A percentile compares a stretch with the other conserved stretches of the same genome.
Evolutionary conservation across 2,797 vertebrate species (phyloP).

Genomic region (Periophthalmus magnuspinnatus): DNA sequence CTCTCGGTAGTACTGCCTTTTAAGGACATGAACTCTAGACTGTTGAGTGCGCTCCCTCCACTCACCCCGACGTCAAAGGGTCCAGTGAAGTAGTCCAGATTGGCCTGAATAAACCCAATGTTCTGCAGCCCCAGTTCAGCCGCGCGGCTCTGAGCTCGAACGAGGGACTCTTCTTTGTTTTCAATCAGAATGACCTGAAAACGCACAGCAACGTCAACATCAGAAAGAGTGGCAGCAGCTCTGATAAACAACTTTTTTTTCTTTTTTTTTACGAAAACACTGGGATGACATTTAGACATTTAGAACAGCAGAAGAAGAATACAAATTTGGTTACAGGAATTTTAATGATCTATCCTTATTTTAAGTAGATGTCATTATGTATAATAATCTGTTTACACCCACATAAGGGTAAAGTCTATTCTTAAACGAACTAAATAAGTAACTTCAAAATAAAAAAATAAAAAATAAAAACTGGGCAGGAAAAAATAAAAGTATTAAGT

Average conservation of each 20-base stretch:
- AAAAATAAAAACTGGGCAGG: no score
- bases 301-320: not conserved
- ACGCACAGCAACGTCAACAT: not conserved
- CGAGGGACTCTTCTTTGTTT: slow-evolving; percentile 95
- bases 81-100: slow-evolving; percentile 94
- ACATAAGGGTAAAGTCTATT: no score
- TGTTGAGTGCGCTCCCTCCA: slow-evolving; percentile 85
- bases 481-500: no score
- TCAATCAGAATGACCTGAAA: slow-evolving; percentile 90
- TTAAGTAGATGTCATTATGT: no score
- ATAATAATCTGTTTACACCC: no score
- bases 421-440: no score
- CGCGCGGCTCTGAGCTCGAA: slow-evolving; percentile 87
- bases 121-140: slow-evolving; percentile 85
- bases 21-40: not conserved
- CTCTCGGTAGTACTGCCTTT: no score
- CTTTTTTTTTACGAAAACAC: no score
- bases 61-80: slow-evolving; percentile 94
- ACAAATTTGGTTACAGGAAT: not conserved
- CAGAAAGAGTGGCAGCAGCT: not conserved
- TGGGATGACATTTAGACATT: not conserved
- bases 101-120: slow-evolving; percentile 94
- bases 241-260: not conserved
- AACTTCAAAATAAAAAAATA: no score
- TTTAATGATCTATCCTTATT: not conserved